phyloP scores from a whole-genome alignment of 2,888 invertebrate genomes.

The Smittia sp. region DNA sequence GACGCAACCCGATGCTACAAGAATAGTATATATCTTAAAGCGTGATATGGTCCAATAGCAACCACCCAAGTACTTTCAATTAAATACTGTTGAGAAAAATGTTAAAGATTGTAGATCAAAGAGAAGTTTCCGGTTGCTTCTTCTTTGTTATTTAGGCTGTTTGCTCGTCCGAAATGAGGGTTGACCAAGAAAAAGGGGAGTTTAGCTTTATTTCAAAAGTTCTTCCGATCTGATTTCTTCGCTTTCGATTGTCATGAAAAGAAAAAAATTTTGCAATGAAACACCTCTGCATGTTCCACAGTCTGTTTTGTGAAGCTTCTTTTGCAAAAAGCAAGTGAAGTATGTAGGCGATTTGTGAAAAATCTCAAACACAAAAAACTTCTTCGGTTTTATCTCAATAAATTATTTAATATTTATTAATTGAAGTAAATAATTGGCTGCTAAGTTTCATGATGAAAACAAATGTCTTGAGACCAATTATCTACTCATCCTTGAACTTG shows the following conservation, averaged over 20 bases:
- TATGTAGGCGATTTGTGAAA: too few relatives aligned
- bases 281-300: not conserved
- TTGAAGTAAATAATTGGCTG: too few relatives aligned
- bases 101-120: conserved; percentile 19
- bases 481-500: too few relatives aligned
- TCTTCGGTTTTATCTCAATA: too few relatives aligned
- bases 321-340: too few relatives aligned
- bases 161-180: not conserved
- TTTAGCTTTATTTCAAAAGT: not conserved
- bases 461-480: too few relatives aligned
- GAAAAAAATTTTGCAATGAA: not conserved
- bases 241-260: too few relatives aligned
- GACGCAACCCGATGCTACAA: too few relatives aligned
- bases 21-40: not conserved
- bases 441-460: too few relatives aligned
- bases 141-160: not conserved
- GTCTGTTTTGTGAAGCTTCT: not conserved
- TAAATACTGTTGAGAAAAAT: too few relatives aligned
- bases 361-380: too few relatives aligned
- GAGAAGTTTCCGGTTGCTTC: not conserved
- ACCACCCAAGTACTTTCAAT: conserved; percentile 13
- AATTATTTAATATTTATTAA: too few relatives aligned
- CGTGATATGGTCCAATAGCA: not conserved
- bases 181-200: not conserved
- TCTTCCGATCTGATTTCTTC: not conserved